Base-by-base conservation (phyloP, 1,140 invertebrate genomes). In the Brachionus rubens region DNA sequence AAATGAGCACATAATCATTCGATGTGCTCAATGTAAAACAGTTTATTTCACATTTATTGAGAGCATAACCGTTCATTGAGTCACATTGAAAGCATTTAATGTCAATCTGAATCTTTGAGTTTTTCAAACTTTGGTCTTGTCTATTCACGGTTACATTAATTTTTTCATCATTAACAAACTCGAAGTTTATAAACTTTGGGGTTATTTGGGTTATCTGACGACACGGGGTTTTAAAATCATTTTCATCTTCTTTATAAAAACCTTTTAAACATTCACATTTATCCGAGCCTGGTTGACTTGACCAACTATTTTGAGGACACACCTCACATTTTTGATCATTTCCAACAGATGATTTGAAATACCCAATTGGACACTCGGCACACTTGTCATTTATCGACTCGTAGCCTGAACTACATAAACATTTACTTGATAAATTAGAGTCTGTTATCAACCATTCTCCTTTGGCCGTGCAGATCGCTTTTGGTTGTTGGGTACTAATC, bases 251-350 rank as follows among this genome's bases (percentile, higher is more conserved):
- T 30, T 48, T 46, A 54, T 36, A 75, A 56, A 26, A 75, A 5
- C 72, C 72, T 21, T 41, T 56, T 46, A 54, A 30, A 54, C 72
- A 75, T n/a, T 43, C 30, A 41, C 72, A 75, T 16, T 54, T 40
- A n/a, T 19, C 14, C 28, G 36, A 16, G 4, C 72, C 72, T n/a
- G 40, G 36, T 12, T 30, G 30, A 47, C 36, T 43, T 14, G 72
- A 54, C 48, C 48, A 54, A 21, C 72, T 75, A 75, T 75, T 75
- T 54, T 43, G 21, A n/a, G 72, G 72, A 75, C 72, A 75, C 14
- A 33, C 36, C 14, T 75, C 72, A 33, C 72, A 75, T 54, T 48
- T 46, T 43, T 75, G 33, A 43, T 75, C 36, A 75, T 75, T 75
- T 10, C 48, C 47, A 26, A 41, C 36, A 2, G 50, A 19, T 41